Evolutionary conservation across 2,113 vertebrate genomes (phyloP), one percentile per base, ranked within the genome.

Genomic region (Bombycilla garrulus): DNA sequence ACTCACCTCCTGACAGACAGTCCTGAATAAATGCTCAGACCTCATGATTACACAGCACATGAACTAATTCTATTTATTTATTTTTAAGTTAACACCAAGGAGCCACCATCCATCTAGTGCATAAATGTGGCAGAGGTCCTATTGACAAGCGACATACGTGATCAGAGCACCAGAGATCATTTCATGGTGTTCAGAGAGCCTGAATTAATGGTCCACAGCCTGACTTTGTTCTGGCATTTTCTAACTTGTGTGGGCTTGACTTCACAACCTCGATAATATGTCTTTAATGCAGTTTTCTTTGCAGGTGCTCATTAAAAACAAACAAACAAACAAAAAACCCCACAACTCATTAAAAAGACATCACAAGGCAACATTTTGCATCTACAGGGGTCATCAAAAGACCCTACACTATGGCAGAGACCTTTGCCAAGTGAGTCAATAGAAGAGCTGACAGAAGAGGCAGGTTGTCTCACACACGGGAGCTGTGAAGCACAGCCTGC

Each of bases 351-450:
- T 90, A 88, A 90, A 94, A 95, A 88, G 81, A 81, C 58, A 90
- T 92, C 65, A 79, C 25, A 74, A 69, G 72, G 84, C 65, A 71
- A 95, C 90, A 72, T 48, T 93, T 88, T 77, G 15, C 47, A 90
- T 70, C 82, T 82, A 70, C 14, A 42, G 21, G 31, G 42, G 66
- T 90, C 79, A 78, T 77, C 76, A 56, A 31, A 83, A 93, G 86
- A 90, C 62, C 85, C 47, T 38, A 80, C n/a, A 77, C 76, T 92
- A 66, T 14, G 47, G 42, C 58, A 83, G 33, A 85, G 86, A 86
- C 64, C 88, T 88, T 86, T 70, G 67, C 71, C 92, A 94, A 93
- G 67, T 86, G 71, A 94, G 67, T 62, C 80, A 94, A 92, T 65
- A 50, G 82, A 3, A 2, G 53, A 74, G 45, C 20, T 88, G 79